These are phyloP conservation scores for Drosophila ananassae DNA, from an alignment of 1,140 invertebrate species.

Conservation along the genomic window DNA sequence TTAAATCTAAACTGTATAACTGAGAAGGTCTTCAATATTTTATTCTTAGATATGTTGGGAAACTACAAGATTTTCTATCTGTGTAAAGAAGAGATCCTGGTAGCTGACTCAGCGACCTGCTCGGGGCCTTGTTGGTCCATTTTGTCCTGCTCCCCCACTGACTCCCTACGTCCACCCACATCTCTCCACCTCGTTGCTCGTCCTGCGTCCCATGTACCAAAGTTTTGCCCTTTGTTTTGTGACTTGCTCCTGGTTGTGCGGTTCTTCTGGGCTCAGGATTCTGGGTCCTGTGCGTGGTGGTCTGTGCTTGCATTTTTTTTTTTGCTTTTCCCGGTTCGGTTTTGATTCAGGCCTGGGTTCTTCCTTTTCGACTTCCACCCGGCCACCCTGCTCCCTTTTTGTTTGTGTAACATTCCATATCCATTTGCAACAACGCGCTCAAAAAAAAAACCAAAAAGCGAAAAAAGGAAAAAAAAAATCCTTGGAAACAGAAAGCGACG, in stretches of 20 bases:
- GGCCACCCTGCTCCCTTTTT: conserved; percentile 49
- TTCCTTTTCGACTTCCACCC: conserved; percentile 54
- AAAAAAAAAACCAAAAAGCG: conserved; percentile 18
- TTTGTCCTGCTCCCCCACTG: not conserved
- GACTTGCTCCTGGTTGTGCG: conserved; percentile 36
- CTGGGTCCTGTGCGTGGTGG: conserved; percentile 44
- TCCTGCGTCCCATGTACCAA: conserved; percentile 18
- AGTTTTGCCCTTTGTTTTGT: conserved; percentile 47
- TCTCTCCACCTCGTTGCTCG: not conserved
- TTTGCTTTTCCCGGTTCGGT: conserved; percentile 31
- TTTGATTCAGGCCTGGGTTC: conserved; percentile 33
- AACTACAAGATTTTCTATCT: not conserved
- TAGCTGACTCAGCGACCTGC: conserved; percentile 34
- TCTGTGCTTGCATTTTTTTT: conserved; percentile 23
- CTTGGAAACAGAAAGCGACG: conserved; percentile 31
- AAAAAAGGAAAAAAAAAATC: conserved; percentile 14
- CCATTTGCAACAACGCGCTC: conserved; percentile 69
- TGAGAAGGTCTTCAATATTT: too few species aligned
- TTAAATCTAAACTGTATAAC: too few species aligned
- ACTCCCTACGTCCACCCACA: conserved; percentile 1
- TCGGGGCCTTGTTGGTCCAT: conserved; percentile 32
- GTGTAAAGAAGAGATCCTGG: not conserved
- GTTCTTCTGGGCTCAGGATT: conserved; percentile 34
- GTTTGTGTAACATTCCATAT: conserved; percentile 80
- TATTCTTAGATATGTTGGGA: too few species aligned